phyloP scores from a whole-genome alignment of 1,140 invertebrate genomes.

The Arion vulgaris region DNA sequence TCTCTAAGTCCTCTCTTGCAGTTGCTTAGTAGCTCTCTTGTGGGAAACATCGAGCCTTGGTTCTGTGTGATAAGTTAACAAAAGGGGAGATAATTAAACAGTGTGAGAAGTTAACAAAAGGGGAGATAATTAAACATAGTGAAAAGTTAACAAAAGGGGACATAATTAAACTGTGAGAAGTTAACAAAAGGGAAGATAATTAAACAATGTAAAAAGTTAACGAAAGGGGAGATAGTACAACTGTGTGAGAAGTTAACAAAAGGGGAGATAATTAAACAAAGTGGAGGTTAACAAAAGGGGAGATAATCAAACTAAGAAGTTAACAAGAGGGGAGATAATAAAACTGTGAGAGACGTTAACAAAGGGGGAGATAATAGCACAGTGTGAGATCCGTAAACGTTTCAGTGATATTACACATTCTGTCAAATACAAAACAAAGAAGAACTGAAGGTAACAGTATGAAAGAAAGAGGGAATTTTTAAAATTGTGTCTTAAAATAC shows the following conservation, averaged over 20 bases:
- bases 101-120: not conserved
- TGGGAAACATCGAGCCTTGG: not conserved
- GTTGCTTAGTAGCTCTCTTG: not conserved
- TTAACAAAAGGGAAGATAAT: not conserved
- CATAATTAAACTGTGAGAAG: no score
- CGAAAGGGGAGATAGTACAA: not conserved
- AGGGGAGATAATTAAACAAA: no score
- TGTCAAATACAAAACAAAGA: no score
- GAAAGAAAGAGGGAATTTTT: no score
- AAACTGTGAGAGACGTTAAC: not conserved
- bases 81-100: not conserved
- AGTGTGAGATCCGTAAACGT: no score
- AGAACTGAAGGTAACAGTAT: no score
- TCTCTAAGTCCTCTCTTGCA: conserved; percentile 1
- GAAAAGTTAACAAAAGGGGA: not conserved
- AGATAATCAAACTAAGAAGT: not conserved
- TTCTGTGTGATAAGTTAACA: not conserved
- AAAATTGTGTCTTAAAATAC: no score
- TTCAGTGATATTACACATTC: no score
- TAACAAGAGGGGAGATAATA: not conserved
- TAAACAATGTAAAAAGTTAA: not conserved
- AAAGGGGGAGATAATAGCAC: no score
- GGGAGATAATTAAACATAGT: not conserved
- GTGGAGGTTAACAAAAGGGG: not conserved
- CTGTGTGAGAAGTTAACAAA: not conserved